These are phyloP conservation scores for Selenia dentaria DNA, from an alignment of 2,888 invertebrate species.

Conservation along the genomic window DNA sequence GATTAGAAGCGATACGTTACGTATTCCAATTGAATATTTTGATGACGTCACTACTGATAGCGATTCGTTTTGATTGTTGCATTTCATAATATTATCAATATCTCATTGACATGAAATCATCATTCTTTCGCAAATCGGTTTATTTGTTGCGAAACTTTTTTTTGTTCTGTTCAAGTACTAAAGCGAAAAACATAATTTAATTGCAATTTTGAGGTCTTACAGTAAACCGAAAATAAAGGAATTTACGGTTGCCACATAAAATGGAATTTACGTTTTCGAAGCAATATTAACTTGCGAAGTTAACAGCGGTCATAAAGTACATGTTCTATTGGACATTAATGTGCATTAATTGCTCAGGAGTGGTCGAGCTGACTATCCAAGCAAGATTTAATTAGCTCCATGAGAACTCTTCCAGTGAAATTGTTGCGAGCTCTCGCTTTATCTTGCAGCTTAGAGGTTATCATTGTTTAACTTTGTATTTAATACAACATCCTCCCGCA, in stretches of 20 bases:
- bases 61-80: conserved; percentile 9
- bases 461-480: conserved; percentile 26
- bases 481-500: conserved; percentile 19
- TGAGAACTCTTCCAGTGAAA: conserved; percentile 28
- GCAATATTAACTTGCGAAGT: conserved; percentile 21
- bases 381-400: conserved; percentile 26
- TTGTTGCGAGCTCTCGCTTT: conserved; percentile 18
- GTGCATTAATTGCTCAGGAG: conserved; percentile 17
- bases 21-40: conserved; percentile 31
- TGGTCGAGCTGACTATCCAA: conserved; percentile 11
- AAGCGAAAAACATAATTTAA: no score
- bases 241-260: conserved; percentile 10
- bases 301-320: conserved; percentile 21
- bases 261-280: conserved; percentile 12
- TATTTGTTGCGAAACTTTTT: conserved; percentile 9
- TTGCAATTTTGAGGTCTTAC: neutral
- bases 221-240: neutral
- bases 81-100: conserved; percentile 8
- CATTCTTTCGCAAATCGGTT: conserved; percentile 7
- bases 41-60: conserved; percentile 31
- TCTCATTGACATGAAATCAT: conserved; percentile 10
- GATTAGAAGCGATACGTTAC: conserved; percentile 42
- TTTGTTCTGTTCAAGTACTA: no score
- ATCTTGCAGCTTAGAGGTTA: conserved; percentile 30
- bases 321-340: conserved; percentile 17